Conservation (phyloP, 2,113 vertebrate genomes). For the Genyomyrus donnyi region DNA sequence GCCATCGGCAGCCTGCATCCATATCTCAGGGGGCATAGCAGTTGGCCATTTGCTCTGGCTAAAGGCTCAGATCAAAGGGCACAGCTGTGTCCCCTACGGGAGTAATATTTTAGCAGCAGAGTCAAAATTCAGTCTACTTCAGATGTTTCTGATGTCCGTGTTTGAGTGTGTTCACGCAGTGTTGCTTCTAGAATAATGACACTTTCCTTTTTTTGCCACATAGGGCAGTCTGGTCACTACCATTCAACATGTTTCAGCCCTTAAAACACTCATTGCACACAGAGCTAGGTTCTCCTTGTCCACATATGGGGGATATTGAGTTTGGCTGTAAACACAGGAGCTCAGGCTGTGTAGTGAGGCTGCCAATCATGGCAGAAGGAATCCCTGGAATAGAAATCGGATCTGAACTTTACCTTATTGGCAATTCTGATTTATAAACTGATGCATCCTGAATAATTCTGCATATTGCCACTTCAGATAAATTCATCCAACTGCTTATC, state of each 20-base stretch:
- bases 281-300: not conserved
- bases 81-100: not conserved
- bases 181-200: not conserved
- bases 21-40: not conserved
- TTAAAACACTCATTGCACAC: not conserved
- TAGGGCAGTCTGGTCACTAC: not conserved
- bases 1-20: not conserved
- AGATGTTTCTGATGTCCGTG: not conserved
- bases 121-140: not conserved
- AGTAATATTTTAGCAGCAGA: not conserved
- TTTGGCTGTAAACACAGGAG: not conserved
- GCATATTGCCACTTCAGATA: not conserved
- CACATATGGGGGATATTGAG: not conserved
- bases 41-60: not conserved
- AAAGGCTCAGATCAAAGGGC: not conserved
- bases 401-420: not conserved
- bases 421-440: not conserved
- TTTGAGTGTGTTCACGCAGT: not conserved
- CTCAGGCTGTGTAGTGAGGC: not conserved
- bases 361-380: not conserved
- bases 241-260: not conserved
- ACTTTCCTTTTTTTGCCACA: not conserved
- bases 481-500: not conserved
- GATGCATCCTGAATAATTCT: not conserved
- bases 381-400: not conserved